Conservation (phyloP, 2,113 vertebrate genomes). For the Rhombomys opimus region DNA sequence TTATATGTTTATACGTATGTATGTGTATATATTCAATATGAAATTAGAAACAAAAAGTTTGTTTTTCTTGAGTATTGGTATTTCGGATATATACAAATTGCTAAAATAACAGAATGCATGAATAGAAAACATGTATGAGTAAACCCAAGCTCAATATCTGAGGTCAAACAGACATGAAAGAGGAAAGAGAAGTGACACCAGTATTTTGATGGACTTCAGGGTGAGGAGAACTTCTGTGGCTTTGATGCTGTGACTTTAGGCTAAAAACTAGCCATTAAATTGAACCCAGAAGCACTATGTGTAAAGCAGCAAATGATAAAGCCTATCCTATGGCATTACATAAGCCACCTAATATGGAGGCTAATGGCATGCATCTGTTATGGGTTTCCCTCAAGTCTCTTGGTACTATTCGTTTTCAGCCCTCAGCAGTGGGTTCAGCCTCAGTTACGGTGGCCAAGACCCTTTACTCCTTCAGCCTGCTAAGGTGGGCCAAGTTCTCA, state of each 20-base stretch:
- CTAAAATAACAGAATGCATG: neutral
- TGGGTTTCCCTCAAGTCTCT: neutral
- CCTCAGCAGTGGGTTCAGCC: neutral
- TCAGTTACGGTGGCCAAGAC: neutral
- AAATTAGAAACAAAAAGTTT: neutral
- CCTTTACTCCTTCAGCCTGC: neutral
- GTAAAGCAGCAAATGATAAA: neutral
- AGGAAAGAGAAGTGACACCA: neutral
- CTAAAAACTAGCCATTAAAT: neutral
- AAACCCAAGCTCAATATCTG: constrained; percentile 8
- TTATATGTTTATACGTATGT: neutral
- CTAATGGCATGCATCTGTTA: neutral
- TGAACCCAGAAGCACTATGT: neutral
- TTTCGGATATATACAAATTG: neutral
- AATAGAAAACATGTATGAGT: neutral
- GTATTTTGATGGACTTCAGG: neutral
- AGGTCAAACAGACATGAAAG: neutral
- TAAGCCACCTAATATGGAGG: neutral
- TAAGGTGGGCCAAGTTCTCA: neutral
- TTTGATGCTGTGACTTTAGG: neutral
- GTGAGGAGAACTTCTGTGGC: neutral
- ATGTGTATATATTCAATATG: neutral
- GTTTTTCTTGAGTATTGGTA: neutral
- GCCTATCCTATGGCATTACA: neutral
- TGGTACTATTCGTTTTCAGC: neutral